Evolutionary conservation across 2,113 vertebrate genomes (phyloP), one percentile per base, ranked within the genome.

Genomic region (Myxocyprinus asiaticus): DNA sequence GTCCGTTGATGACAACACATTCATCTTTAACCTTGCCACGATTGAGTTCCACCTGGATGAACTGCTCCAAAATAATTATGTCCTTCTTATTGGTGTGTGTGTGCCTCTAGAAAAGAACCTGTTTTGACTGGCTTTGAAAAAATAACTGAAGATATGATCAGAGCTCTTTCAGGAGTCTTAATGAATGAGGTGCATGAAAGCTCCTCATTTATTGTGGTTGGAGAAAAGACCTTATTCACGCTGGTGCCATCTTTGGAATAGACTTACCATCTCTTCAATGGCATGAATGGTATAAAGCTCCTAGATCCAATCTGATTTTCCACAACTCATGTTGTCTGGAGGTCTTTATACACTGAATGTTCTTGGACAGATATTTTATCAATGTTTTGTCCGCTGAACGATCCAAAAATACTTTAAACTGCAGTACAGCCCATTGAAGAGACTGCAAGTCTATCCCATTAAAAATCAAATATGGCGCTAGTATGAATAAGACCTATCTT

Each of bases 211-310:
- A 85, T 83, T 5, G 66, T 82, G 92, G 0, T 55, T 6, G 77
- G 82, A 0, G 84, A 84, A 0, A 98, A 96, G 95, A 96, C 97
- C 86, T 90, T 97, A 55, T 98, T 96, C 85, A 92, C 95, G 3
- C 2, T n/a, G n/a, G n/a, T n/a, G n/a, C n/a, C n/a, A n/a, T 95
- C 0, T 94, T 96, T 22, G 98, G 98, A 11, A 86, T n/a, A n/a
- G n/a, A n/a, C n/a, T n/a, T n/a, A n/a, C n/a, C n/a, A n/a, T n/a
- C n/a, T n/a, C n/a, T n/a, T n/a, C n/a, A n/a, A n/a, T n/a, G n/a
- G n/a, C n/a, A n/a, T n/a, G n/a, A n/a, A n/a, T n/a, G n/a, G n/a
- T n/a, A n/a, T n/a, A n/a, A n/a, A n/a, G n/a, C n/a, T n/a, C n/a
- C n/a, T n/a, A n/a, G n/a, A n/a, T n/a, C n/a, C n/a, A n/a, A n/a